A percentile compares a stretch with the other conserved stretches of the same genome.
These are phyloP conservation scores for Trichonephila inaurata DNA, from an alignment of 1,140 invertebrate species.

Conservation along the genomic window DNA sequence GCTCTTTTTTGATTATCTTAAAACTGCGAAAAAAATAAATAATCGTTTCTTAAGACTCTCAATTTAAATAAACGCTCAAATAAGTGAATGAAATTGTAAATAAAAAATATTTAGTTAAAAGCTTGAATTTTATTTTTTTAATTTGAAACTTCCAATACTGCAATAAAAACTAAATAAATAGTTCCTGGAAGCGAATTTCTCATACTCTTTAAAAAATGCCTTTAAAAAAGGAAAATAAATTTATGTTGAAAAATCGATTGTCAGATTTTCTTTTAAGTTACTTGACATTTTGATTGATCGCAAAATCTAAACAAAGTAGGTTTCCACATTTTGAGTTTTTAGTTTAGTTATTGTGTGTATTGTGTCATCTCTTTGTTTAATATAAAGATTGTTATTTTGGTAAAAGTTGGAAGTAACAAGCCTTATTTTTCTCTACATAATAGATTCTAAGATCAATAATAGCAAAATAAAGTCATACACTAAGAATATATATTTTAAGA, in stretches of 20 bases:
- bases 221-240: slow-evolving; percentile 56
- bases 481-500: no score
- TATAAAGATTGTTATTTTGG: background rate
- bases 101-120: background rate
- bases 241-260: slow-evolving; percentile 63
- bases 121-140: background rate
- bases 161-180: background rate
- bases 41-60: no score
- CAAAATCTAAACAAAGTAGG: slow-evolving; percentile 36
- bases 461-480: no score
- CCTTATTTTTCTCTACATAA: background rate
- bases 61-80: no score
- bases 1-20: no score
- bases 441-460: background rate
- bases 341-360: background rate
- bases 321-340: slow-evolving; percentile 29
- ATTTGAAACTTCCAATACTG: background rate
- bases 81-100: no score
- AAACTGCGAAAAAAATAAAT: no score
- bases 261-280: slow-evolving; percentile 62
- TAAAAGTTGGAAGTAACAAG: background rate
- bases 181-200: background rate
- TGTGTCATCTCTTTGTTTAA: slow-evolving; percentile 37
- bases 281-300: slow-evolving; percentile 54
- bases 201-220: slow-evolving; percentile 21